Evolutionary conservation across 2,888 invertebrate species (phyloP), one percentile per base, ranked within the genome.

Genomic region (Drosophila bunnanda): DNA sequence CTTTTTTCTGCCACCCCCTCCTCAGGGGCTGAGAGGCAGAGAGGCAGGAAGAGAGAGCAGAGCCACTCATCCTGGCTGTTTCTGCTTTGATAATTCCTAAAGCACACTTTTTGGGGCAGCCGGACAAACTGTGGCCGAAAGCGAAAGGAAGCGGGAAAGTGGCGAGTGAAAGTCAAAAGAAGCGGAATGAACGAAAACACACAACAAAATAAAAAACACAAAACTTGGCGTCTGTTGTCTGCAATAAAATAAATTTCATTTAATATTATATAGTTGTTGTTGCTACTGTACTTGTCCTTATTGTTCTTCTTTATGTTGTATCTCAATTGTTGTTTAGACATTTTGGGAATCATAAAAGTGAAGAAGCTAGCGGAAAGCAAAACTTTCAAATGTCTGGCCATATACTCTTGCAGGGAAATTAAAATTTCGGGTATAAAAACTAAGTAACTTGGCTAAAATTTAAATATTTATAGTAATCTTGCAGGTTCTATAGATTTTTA

Each of bases 161-260:
- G 56, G 41, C 28, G 30, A 60, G 34, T 36, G 54, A 28, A 55
- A 70, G 53, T 41, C 25, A 70, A 59, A 36, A 52, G 12, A 41
- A 56, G 30, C 43, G 43, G 46, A 44, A 44, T 41, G 65, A 56
- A 15, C n/a, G 12, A 36, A 20, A 25, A 34, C 48, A 59, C 44
- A 46, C 4, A 15, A 46, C 5, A 48, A 36, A 59, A 61, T 66
- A 53, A 48, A 65, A 25, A 67, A 55, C 12, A 46, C 46, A 46
- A 28, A 59, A 59, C 46, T 60, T 68, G 69, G 65, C 66, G 71
- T 54, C 65, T 68, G 77, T 72, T 67, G 82, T 66, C 85, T 62
- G 77, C 72, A 79, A 84, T 84, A 84, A 79, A 85, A 79, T 79
- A 82, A 79, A 82, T 79, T 79, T 76, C 76, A 76, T 68, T 76